These are phyloP conservation scores for Eristalis tenax DNA, from an alignment of 2,888 invertebrate genomes.

Conservation along the genomic window DNA sequence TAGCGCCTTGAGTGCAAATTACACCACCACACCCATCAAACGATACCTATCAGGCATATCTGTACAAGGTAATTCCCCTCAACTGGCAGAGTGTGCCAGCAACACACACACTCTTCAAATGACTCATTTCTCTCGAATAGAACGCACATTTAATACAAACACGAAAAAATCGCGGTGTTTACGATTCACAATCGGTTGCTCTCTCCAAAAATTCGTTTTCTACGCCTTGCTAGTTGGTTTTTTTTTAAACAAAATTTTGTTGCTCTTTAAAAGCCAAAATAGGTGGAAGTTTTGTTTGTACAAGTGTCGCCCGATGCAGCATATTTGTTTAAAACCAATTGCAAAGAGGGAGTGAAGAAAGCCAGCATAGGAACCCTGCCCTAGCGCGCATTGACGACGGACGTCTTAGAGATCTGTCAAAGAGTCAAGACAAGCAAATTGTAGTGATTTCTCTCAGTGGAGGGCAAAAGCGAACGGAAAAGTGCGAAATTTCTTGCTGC, in stretches of 20 bases:
- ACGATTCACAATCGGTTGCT: constrained; percentile 56
- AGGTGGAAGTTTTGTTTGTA: constrained; percentile 12
- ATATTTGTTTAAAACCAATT: constrained; percentile 10
- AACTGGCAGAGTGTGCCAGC: constrained; percentile 1
- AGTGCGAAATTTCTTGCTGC: constrained; percentile 34
- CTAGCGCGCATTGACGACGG: constrained; percentile 13
- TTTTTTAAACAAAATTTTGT: constrained; percentile 25
- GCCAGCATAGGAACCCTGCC: constrained; percentile 16
- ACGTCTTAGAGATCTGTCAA: constrained; percentile 44
- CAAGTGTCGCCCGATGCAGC: constrained; percentile 1
- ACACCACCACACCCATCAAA: constrained; percentile 29
- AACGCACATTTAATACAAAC: constrained; percentile 52
- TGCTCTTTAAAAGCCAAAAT: background rate
- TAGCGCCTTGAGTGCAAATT: constrained; percentile 48
- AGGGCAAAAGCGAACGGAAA: constrained; percentile 35
- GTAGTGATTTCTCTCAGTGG: constrained; percentile 29
- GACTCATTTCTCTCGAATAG: constrained; percentile 55
- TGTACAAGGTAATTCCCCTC: constrained; percentile 3
- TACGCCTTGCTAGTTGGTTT: constrained; percentile 30
- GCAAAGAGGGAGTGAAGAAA: constrained; percentile 9
- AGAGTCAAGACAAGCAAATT: constrained; percentile 17
- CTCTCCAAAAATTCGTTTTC: constrained; percentile 49
- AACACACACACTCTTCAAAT: constrained; percentile 40
- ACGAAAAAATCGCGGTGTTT: constrained; percentile 60
- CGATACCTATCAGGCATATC: background rate